These are phyloP conservation scores for Ommatoiulus sabulosus DNA, from an alignment of 2,888 invertebrate genomes.

Conservation along the genomic window DNA sequence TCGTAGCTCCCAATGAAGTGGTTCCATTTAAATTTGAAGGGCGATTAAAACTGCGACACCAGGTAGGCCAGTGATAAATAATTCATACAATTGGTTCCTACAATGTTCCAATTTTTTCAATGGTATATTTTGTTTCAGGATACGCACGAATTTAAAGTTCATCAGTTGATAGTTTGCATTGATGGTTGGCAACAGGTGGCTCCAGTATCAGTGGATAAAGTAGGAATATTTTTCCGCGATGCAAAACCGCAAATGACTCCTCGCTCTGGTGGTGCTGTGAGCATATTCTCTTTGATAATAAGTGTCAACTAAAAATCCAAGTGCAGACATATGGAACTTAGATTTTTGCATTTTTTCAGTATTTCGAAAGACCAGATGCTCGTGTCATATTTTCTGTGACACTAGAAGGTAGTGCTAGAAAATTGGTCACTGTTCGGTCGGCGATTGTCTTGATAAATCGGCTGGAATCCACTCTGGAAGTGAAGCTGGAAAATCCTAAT, in stretches of 20 bases:
- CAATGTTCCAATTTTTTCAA: not conserved
- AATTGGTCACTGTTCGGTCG: conserved; percentile 91
- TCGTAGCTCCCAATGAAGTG: conserved; percentile 80
- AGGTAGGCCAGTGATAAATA: conserved; percentile 63
- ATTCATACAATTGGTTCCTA: conserved; percentile 17
- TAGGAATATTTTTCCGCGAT: conserved; percentile 86
- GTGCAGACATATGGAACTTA: not conserved
- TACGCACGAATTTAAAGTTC: conserved; percentile 81
- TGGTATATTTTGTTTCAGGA: conserved; percentile 67
- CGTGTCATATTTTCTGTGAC: conserved; percentile 92
- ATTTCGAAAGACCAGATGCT: conserved; percentile 69
- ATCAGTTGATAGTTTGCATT: conserved; percentile 89
- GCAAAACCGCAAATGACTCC: conserved; percentile 64
- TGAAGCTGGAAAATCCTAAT: conserved; percentile 75
- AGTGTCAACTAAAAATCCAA: not conserved
- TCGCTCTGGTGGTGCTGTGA: conserved; percentile 45
- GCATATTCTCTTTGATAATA: conserved; percentile 11
- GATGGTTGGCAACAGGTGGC: conserved; percentile 89
- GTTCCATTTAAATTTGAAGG: conserved; percentile 89
- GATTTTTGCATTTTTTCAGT: conserved; percentile 45
- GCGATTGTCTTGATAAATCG: conserved; percentile 85
- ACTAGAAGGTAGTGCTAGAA: conserved; percentile 92
- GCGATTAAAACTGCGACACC: conserved; percentile 71
- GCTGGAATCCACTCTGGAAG: conserved; percentile 78
- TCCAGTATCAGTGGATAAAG: conserved; percentile 94